phyloP scores from a whole-genome alignment of 1,140 invertebrate genomes.

The Potamilus streckersoni region DNA sequence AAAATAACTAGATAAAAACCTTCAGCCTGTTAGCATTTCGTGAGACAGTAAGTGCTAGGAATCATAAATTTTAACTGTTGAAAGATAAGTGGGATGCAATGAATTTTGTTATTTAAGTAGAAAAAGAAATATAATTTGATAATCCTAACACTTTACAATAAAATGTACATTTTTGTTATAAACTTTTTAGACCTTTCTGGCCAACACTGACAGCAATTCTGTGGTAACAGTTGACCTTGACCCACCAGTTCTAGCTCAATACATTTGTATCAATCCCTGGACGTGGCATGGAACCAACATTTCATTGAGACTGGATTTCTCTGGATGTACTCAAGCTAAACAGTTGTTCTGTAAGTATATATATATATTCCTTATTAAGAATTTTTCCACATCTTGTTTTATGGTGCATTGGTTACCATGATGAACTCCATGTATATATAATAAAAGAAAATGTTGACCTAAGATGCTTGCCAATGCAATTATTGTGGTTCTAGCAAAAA shows the following conservation, averaged over 20 bases:
- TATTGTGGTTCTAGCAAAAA: not conserved
- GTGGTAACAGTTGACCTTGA: constrained; percentile 35
- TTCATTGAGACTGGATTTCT: constrained; percentile 48
- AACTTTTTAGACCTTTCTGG: constrained; percentile 41
- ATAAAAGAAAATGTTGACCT: not conserved
- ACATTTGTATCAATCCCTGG: constrained; percentile 46
- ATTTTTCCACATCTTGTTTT: not conserved
- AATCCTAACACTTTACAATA: too few relatives aligned
- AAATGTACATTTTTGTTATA: too few relatives aligned
- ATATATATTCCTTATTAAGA: too few relatives aligned
- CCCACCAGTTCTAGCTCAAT: constrained; percentile 36
- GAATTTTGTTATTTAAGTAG: too few relatives aligned
- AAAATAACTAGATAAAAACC: too few relatives aligned
- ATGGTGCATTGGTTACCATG: not conserved
- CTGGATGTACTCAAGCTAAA: constrained; percentile 46
- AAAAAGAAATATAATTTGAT: too few relatives aligned
- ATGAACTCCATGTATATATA: not conserved
- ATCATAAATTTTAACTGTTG: too few relatives aligned
- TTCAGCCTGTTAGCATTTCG: too few relatives aligned
- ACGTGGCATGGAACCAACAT: constrained; percentile 44
- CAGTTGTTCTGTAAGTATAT: constrained; percentile 50
- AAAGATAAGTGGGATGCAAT: too few relatives aligned
- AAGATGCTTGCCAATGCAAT: not conserved
- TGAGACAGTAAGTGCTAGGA: too few relatives aligned
- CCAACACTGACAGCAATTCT: constrained; percentile 32